phyloP scores from a whole-genome alignment of 2,113 vertebrate genomes.

The Ondatra zibethicus region DNA sequence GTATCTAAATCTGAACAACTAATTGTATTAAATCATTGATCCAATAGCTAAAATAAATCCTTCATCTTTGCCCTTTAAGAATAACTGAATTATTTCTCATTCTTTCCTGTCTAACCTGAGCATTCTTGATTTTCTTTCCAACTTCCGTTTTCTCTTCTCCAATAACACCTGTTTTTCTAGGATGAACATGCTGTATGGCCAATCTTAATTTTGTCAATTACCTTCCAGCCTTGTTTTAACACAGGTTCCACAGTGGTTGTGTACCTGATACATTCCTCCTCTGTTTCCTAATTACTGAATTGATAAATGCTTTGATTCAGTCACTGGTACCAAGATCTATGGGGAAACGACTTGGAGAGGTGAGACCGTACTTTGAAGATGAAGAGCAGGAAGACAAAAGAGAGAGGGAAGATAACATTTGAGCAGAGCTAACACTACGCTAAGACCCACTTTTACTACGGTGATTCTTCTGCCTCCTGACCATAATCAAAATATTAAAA shows the following conservation, averaged over 20 bases:
- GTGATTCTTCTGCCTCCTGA: background rate
- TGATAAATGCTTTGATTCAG: background rate
- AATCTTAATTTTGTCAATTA: background rate
- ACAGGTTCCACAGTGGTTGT: background rate
- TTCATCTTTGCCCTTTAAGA: background rate
- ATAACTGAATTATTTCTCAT: background rate
- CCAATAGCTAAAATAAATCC: constrained; percentile 22
- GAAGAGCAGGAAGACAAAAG: background rate
- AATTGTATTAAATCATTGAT: background rate
- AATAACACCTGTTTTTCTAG: background rate
- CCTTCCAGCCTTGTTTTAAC: background rate
- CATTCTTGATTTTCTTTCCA: background rate
- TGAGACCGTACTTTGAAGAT: background rate
- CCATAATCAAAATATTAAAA: background rate
- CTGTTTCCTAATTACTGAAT: background rate
- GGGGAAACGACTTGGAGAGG: background rate
- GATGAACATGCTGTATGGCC: background rate
- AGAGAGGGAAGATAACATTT: background rate
- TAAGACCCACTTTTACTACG: background rate
- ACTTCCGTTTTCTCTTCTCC: background rate
- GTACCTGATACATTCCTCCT: background rate
- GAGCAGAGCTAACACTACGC: background rate
- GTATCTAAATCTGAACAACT: background rate
- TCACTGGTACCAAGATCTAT: background rate
- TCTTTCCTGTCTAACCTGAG: background rate